These are phyloP conservation scores for Tympanuchus pallidicinctus DNA, from an alignment of 2,113 vertebrate genomes.

Conservation along the genomic window DNA sequence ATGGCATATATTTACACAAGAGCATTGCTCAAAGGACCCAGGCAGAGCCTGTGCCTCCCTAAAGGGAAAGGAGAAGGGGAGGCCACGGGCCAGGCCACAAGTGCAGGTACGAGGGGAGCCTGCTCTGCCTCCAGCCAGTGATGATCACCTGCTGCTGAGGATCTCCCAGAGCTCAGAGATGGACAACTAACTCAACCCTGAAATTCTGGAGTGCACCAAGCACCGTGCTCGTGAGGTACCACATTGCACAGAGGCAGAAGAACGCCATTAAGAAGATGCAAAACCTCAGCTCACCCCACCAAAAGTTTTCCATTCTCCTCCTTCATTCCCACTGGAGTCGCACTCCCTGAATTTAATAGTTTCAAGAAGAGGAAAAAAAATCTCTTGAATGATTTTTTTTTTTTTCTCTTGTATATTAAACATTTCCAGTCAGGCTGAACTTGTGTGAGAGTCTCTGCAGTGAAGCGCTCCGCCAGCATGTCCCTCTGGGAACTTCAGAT, in stretches of 20 bases:
- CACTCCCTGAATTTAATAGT: neutral
- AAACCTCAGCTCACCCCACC: neutral
- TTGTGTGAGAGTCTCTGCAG: neutral
- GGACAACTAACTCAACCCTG: neutral
- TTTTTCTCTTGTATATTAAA: constrained; percentile 10
- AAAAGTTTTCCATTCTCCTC: neutral
- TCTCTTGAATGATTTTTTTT: neutral
- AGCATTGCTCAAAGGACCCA: neutral
- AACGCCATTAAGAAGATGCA: fast-evolving
- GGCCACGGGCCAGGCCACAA: neutral
- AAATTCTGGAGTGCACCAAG: neutral
- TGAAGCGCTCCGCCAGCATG: neutral
- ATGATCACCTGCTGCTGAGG: neutral
- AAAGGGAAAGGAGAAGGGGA: neutral
- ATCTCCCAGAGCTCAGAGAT: neutral
- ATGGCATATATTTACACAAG: neutral
- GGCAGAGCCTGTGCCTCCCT: neutral
- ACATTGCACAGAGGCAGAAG: neutral
- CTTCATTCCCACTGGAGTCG: neutral
- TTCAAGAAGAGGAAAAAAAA: neutral
- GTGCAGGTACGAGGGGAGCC: fast-evolving
- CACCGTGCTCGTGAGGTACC: fast-evolving
- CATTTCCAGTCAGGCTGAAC: constrained; percentile 30
- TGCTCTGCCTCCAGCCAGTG: neutral
- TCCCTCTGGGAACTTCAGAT: neutral